Base-by-base conservation (phyloP, 2,888 invertebrate species). In the Adelognathus sp. region DNA sequence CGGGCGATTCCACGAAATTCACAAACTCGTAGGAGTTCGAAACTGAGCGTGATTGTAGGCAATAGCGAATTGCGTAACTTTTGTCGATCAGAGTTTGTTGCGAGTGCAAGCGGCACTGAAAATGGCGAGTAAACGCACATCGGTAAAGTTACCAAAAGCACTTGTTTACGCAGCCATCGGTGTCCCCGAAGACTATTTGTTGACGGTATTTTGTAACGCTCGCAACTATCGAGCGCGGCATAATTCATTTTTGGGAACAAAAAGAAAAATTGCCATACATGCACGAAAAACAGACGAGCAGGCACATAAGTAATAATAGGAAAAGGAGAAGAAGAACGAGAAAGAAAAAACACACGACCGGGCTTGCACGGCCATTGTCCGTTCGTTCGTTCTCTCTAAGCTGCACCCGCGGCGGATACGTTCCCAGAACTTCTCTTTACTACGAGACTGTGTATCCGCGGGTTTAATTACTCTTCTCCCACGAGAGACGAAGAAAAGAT, bases 381-480 rank as follows among this genome's bases (percentile, higher is more conserved):
- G 41, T 54, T 56, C 71, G 56, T 61, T 52, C n/a, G n/a, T n/a
- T n/a, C n/a, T n/a, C 71, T 56, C 66, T 52, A 63, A 66, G 61
- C 60, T 66, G 56, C 58, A 69, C 64, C 52, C 76, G 70, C 69
- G 44, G 56, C 70, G n/a, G n/a, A n/a, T 63, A 66, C 44, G 58
- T 80, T 80, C 80, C 58, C 46, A 77, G 76, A 80, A 80, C 70
- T 80, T 72, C 70, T 79, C 66, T 77, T 71, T 74, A 63, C 60
- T 66, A 7, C 39, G 70, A 77, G 36, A 58, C 60, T 50, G 39
- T 64, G 33, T 71, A 52, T 71, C 50, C 70, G 66, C 80, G 74
- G 76, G 74, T 80, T 80, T 80, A 80, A 80, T 80, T 80, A 80
- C 77, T 78, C 70, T 76, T 80, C 80, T 80, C 75, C 71, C 75